Conservation (phyloP, 1,140 invertebrate species). For the Oppia nitens region DNA sequence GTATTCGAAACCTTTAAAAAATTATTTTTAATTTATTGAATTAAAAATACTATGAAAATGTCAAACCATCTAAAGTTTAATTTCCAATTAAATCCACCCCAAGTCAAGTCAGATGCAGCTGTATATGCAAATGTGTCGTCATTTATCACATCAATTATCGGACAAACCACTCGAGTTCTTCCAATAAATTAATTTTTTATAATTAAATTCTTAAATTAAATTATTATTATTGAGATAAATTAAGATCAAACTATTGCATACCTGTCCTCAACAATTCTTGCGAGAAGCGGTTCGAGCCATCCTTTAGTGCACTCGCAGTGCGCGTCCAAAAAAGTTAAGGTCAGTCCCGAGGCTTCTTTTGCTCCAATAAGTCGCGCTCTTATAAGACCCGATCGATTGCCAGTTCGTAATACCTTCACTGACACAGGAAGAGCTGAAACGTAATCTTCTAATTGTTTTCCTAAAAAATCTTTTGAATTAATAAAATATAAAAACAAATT, state of each 20-base stretch:
- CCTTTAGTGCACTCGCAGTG: slow-evolving; percentile 80
- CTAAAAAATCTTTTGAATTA: slow-evolving; percentile 56
- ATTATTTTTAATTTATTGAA: neutral
- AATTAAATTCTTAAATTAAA: slow-evolving; percentile 8
- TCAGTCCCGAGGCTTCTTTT: slow-evolving; percentile 70
- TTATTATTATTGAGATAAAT: slow-evolving; percentile 1
- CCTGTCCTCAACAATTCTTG: slow-evolving; percentile 70
- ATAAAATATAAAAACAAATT: neutral
- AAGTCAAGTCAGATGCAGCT: slow-evolving; percentile 77
- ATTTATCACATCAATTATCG: slow-evolving; percentile 95
- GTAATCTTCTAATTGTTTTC: slow-evolving; percentile 72
- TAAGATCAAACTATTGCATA: slow-evolving; percentile 20
- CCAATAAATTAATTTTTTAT: too few species aligned
- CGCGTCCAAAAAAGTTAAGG: slow-evolving; percentile 89
- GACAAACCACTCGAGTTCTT: slow-evolving; percentile 82
- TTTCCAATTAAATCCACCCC: slow-evolving; percentile 97
- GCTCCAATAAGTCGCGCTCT: slow-evolving; percentile 78
- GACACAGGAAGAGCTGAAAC: slow-evolving; percentile 63
- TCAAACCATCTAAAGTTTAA: slow-evolving; percentile 72
- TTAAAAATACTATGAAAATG: slow-evolving; percentile 29
- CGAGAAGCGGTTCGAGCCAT: slow-evolving; percentile 79
- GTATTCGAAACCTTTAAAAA: slow-evolving; percentile 66
- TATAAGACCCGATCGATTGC: slow-evolving; percentile 79
- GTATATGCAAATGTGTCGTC: slow-evolving; percentile 85
- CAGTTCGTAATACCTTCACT: slow-evolving; percentile 53